Percentiles rank a stretch among this genome's conserved stretches.
These are phyloP conservation scores for Cheilinus undulatus DNA, from an alignment of 2,113 vertebrate species.

Conservation along the genomic window DNA sequence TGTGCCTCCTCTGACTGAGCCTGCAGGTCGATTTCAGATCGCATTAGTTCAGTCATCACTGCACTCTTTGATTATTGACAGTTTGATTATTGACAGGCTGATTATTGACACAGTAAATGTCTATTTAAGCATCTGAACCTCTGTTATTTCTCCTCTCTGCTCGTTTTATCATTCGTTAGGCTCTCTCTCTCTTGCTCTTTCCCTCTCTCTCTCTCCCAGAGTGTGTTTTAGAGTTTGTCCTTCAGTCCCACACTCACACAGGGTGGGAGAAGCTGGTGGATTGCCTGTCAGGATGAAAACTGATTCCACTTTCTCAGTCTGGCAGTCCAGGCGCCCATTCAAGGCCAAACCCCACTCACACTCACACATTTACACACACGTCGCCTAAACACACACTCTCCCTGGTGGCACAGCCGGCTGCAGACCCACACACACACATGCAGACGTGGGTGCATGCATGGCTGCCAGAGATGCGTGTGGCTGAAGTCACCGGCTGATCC, in stretches of 20 bases:
- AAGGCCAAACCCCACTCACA: slow-evolving; percentile 19
- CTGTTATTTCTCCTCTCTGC: not conserved
- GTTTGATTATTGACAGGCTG: not conserved
- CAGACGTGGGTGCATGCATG: too few relatives aligned
- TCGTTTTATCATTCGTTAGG: not conserved
- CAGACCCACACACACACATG: not conserved
- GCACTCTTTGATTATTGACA: not conserved
- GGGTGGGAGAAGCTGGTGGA: slow-evolving; percentile 6
- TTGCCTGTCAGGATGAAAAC: slow-evolving; percentile 49
- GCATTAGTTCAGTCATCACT: slow-evolving; percentile 6
- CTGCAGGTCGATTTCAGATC: slow-evolving; percentile 34
- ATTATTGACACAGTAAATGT: not conserved
- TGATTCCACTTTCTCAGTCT: slow-evolving; percentile 43
- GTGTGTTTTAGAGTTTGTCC: slow-evolving; percentile 37
- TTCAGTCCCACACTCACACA: slow-evolving; percentile 34
- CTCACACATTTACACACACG: too few relatives aligned
- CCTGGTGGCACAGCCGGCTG: not conserved
- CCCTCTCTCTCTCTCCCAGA: not conserved
- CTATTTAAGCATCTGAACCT: too few relatives aligned
- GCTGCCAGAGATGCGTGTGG: not conserved
- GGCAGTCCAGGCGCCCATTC: slow-evolving; percentile 1
- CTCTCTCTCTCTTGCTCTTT: slow-evolving; percentile 17
- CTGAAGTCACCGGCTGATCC: too few relatives aligned
- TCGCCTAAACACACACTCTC: not conserved
- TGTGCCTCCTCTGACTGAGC: slow-evolving; percentile 19